phyloP scores from a whole-genome alignment of 2,797 vertebrate species.

The Delichon dasypus region DNA sequence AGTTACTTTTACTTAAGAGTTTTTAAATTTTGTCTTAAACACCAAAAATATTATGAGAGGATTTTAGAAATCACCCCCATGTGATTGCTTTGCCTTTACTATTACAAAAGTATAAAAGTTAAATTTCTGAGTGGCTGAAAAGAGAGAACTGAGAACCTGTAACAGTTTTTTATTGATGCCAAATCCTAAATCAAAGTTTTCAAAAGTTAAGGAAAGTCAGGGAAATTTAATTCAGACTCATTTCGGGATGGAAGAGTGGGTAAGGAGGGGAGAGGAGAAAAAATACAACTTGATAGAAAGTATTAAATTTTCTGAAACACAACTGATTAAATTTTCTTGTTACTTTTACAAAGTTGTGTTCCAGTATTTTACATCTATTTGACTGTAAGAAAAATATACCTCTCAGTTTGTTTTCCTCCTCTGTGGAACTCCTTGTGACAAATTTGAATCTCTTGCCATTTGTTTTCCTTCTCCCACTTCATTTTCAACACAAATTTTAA shows the following conservation, averaged over 20 bases:
- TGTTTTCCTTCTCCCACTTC: background rate
- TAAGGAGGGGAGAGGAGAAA: background rate
- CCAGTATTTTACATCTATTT: background rate
- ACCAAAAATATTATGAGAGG: background rate
- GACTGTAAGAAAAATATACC: background rate
- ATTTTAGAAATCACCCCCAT: background rate
- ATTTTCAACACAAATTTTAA: background rate
- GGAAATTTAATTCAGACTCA: background rate
- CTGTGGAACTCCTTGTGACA: background rate
- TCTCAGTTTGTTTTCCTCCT: background rate
- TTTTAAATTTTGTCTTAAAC: background rate
- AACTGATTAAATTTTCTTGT: background rate
- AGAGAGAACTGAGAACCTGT: background rate
- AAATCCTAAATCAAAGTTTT: background rate
- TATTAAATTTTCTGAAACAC: background rate
- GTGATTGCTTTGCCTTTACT: background rate
- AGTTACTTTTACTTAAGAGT: background rate
- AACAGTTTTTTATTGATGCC: background rate
- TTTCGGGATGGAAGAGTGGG: fast-evolving
- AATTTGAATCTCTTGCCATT: background rate
- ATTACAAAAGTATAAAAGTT: background rate
- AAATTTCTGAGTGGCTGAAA: background rate
- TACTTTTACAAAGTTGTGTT: background rate
- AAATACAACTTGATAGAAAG: background rate
- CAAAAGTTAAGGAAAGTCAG: background rate